Evolutionary conservation across 2,797 vertebrate species (phyloP).

Genomic region (Mastacembelus armatus): DNA sequence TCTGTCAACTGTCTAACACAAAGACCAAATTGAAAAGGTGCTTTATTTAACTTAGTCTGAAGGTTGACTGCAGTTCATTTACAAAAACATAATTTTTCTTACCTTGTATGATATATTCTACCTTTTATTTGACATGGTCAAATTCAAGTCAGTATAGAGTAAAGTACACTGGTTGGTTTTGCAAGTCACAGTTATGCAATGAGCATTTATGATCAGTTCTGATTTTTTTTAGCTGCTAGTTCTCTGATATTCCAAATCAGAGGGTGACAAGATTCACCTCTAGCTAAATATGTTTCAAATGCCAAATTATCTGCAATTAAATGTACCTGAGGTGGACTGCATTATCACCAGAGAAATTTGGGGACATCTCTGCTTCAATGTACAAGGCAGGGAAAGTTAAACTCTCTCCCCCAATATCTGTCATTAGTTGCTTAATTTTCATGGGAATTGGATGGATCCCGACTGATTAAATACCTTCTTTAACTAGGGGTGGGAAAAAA

Average conservation of each 20-base stretch:
- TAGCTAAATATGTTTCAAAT: no score
- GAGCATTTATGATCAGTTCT: background rate
- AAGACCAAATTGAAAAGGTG: conserved; percentile 16
- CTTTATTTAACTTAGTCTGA: background rate
- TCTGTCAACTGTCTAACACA: conserved; percentile 11
- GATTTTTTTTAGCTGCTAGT: background rate
- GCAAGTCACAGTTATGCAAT: background rate
- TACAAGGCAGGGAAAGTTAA: no score
- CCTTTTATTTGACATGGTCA: conserved; percentile 7
- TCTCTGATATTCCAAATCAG: background rate
- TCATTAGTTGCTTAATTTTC: no score
- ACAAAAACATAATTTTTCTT: background rate
- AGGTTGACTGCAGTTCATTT: conserved; percentile 2
- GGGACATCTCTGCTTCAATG: no score
- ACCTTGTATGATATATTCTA: background rate
- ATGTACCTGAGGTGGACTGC: no score
- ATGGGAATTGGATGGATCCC: no score
- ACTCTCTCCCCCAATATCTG: no score
- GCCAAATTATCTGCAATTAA: no score
- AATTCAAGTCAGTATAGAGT: background rate
- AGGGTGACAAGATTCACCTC: background rate
- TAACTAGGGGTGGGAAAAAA: no score
- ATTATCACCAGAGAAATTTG: no score
- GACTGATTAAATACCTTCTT: no score
- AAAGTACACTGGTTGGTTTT: background rate